Evolutionary conservation across 2,113 vertebrate genomes (phyloP).

Genomic region (Pomatostomus ruficeps): DNA sequence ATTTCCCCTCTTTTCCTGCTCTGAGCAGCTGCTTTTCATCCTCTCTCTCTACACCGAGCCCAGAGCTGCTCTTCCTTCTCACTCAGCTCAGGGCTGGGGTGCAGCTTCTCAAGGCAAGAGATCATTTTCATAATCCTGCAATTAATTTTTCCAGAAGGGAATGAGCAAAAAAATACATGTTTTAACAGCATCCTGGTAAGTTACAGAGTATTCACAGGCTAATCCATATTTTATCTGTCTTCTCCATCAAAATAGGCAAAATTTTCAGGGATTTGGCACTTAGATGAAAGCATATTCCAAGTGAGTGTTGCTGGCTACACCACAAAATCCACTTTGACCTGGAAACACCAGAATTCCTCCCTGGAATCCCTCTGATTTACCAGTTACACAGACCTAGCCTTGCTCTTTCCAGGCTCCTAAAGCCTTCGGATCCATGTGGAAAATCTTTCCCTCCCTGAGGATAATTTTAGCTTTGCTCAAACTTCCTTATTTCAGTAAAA

Average conservation of each 20-base stretch:
- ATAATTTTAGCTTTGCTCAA: background rate
- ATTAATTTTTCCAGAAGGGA: background rate
- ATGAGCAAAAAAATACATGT: background rate
- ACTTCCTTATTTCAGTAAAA: background rate
- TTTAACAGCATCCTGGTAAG: background rate
- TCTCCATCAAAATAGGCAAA: constrained; percentile 8
- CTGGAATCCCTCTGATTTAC: background rate
- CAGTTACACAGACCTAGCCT: background rate
- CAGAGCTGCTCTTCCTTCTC: background rate
- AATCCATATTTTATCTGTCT: background rate
- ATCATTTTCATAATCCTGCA: background rate
- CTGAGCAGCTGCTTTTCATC: background rate
- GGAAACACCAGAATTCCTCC: background rate
- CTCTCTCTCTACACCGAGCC: background rate
- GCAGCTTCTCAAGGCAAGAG: background rate
- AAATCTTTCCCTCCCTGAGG: background rate
- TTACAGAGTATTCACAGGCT: background rate
- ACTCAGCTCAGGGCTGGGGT: background rate
- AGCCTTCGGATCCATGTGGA: background rate
- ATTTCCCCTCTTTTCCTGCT: background rate
- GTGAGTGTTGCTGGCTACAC: constrained; percentile 3
- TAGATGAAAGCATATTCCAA: constrained; percentile 43
- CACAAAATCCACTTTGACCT: background rate
- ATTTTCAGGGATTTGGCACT: constrained; percentile 57
- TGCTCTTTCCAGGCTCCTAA: background rate